Evolutionary conservation across 2,113 vertebrate genomes (phyloP).

Genomic region (Gymnocephalus cernua): DNA sequence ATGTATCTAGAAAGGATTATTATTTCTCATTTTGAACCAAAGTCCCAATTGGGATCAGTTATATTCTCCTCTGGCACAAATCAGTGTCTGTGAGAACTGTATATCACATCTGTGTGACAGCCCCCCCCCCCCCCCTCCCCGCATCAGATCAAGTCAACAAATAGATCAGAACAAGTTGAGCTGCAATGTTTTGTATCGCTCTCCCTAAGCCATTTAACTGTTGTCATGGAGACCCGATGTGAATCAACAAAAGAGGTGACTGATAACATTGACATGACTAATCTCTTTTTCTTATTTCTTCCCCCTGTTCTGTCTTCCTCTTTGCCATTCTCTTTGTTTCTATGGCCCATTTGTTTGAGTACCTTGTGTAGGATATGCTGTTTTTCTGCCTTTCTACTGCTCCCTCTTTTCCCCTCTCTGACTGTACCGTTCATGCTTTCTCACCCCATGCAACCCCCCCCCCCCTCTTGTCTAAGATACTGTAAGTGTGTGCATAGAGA

Average conservation of each 20-base stretch:
- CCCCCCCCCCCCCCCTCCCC: slow-evolving; percentile 37
- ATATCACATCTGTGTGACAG: slow-evolving; percentile 56
- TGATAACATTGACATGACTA: slow-evolving; percentile 88
- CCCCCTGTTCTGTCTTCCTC: slow-evolving; percentile 62
- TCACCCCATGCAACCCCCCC: slow-evolving; percentile 76
- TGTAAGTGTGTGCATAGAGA: slow-evolving; percentile 81
- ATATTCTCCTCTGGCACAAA: slow-evolving; percentile 23
- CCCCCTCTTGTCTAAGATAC: slow-evolving; percentile 77
- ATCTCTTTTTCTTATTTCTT: slow-evolving; percentile 82
- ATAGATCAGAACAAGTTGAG: slow-evolving; percentile 70
- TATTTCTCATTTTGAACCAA: slow-evolving; percentile 25
- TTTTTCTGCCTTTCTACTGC: slow-evolving; percentile 28
- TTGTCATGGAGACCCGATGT: slow-evolving; percentile 79
- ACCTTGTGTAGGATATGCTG: slow-evolving; percentile 69
- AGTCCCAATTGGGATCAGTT: slow-evolving; percentile 34
- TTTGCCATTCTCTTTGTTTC: slow-evolving; percentile 74
- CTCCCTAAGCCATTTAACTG: slow-evolving; percentile 72
- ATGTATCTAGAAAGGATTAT: slow-evolving; percentile 18
- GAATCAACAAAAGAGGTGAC: slow-evolving; percentile 87
- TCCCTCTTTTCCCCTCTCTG: slow-evolving; percentile 31
- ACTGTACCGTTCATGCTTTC: slow-evolving; percentile 70
- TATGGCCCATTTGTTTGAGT: slow-evolving; percentile 75
- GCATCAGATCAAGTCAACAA: slow-evolving; percentile 66
- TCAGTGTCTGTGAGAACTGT: slow-evolving; percentile 35
- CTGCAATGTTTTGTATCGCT: slow-evolving; percentile 62